phyloP scores from a whole-genome alignment of 2,113 vertebrate species.

The Macquaria australasica region DNA sequence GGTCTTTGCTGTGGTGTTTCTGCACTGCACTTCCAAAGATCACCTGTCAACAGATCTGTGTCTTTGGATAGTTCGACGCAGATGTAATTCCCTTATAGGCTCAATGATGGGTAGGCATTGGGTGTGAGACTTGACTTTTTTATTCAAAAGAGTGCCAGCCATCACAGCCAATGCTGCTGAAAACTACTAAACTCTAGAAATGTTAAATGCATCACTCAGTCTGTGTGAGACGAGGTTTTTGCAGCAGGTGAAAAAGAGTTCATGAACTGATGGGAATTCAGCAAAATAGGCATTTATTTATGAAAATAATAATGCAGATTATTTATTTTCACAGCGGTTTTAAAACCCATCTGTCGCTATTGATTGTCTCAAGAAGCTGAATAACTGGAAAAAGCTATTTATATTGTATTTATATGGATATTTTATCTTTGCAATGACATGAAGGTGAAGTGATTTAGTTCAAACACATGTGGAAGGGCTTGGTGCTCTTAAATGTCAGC shows the following conservation, averaged over 20 bases:
- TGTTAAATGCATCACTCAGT: not conserved
- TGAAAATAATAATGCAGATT: not conserved
- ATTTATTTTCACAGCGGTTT: not conserved
- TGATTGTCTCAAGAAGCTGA: not conserved
- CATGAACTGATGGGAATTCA: not conserved
- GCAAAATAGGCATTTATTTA: not conserved
- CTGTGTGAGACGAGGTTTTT: not conserved
- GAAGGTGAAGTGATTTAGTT: not conserved
- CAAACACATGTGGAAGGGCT: not conserved
- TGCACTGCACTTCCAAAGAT: not conserved
- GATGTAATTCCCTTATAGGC: not conserved
- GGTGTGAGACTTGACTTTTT: not conserved
- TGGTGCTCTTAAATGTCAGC: not conserved
- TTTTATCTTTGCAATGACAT: not conserved
- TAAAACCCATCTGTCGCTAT: not conserved
- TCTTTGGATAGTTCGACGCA: not conserved
- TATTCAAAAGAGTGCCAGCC: not conserved
- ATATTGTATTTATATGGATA: not conserved
- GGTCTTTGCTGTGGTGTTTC: constrained; percentile 1
- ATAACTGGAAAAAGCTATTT: not conserved
- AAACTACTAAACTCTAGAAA: not conserved
- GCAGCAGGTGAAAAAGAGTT: not conserved
- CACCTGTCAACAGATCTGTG: not conserved
- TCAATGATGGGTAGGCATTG: not conserved
- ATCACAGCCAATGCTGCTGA: not conserved